phyloP scores from a whole-genome alignment of 2,888 invertebrate species.

The Conus canariensis region DNA sequence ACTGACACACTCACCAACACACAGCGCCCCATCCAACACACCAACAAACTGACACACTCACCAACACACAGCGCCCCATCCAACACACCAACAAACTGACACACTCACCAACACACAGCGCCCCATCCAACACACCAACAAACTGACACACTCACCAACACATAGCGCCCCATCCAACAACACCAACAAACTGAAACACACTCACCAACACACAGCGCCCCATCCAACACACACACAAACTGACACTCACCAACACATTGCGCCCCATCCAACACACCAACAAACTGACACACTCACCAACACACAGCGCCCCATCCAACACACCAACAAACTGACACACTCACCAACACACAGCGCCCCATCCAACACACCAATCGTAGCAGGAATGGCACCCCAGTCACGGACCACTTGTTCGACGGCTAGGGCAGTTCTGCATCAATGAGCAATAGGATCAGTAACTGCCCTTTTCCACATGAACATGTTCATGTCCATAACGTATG shows the following conservation, averaged over 20 bases:
- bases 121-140: neutral
- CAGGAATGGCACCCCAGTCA: conserved; percentile 87
- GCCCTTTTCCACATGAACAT: no score
- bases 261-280: neutral
- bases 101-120: neutral
- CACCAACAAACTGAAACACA: neutral
- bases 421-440: conserved; percentile 84
- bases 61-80: no score
- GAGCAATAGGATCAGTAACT: no score
- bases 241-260: neutral
- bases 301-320: neutral
- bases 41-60: no score
- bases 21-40: neutral
- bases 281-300: neutral
- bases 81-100: neutral
- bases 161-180: neutral
- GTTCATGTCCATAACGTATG: no score
- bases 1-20: neutral
- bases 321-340: neutral
- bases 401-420: conserved; percentile 90
- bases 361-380: conserved; percentile 92
- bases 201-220: neutral
- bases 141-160: neutral
- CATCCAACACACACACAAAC: no score
- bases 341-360: conserved; percentile 88